Conservation (phyloP, 2,888 invertebrate genomes). For the Cosmia pyralina region DNA sequence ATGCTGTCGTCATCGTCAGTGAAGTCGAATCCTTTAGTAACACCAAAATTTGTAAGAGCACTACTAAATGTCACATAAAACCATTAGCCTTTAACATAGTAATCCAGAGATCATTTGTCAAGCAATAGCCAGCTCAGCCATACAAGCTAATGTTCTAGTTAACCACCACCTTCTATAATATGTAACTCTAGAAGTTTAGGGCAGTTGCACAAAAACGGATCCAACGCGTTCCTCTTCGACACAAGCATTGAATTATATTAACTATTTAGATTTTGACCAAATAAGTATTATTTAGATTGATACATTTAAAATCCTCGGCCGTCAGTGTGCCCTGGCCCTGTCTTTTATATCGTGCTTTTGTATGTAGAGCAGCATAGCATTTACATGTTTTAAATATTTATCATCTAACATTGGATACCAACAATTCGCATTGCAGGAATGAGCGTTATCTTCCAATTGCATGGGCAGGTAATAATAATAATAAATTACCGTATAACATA, state of each 20-base stretch:
- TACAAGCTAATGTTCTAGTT: background rate
- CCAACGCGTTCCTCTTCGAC: background rate
- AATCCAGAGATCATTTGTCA: background rate
- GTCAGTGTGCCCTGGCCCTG: background rate
- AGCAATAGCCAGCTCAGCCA: slow-evolving; percentile 17
- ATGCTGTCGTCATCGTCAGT: background rate
- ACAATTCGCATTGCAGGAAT: slow-evolving; percentile 35
- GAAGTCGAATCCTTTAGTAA: background rate
- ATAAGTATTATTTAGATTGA: background rate
- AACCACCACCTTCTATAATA: background rate
- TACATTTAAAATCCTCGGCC: background rate
- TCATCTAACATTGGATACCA: background rate
- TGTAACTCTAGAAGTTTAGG: background rate
- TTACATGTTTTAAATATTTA: background rate
- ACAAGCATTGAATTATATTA: slow-evolving; percentile 2
- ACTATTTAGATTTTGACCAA: background rate
- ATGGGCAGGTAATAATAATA: background rate
- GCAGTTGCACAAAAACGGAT: slow-evolving; percentile 2
- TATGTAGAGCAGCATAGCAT: background rate
- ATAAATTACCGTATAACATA: too few relatives aligned
- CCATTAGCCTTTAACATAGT: background rate
- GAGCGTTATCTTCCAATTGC: slow-evolving; percentile 17
- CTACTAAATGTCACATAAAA: background rate
- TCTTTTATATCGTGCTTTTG: background rate
- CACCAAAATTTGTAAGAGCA: background rate